Evolutionary conservation across 1,140 invertebrate species (phyloP), one percentile per base, ranked within the genome.

Genomic region (Dreissena polymorpha): DNA sequence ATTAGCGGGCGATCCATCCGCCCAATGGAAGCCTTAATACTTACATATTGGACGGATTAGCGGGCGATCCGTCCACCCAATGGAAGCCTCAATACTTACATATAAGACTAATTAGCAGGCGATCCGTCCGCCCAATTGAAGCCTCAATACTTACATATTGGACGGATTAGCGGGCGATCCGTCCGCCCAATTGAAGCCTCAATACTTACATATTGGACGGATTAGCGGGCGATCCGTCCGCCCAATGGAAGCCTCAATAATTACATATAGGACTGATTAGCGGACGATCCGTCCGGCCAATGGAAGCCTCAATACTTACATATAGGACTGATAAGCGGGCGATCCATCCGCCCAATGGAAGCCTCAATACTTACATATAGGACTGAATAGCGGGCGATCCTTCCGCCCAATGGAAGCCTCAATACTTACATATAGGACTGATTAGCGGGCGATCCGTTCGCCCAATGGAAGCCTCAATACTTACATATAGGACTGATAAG

Each of bases 91-190:
- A n/a, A n/a, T n/a, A n/a, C n/a, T n/a, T n/a, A n/a, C n/a, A n/a
- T 67, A 12, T 81, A 53, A 1, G 64, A 27, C 14, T 63, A 18
- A 23, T 74, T 64, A 0, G 77, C 39, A 21, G 18, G n/a, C 0
- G 83, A 53, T 6, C 86, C 86, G 49, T 87, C 86, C 0, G 86
- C 79, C 86, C 86, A 87, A n/a, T n/a, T n/a, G n/a, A n/a, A n/a
- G n/a, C n/a, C n/a, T n/a, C n/a, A n/a, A n/a, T n/a, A n/a, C n/a
- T n/a, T n/a, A n/a, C n/a, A n/a, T 67, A 12, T 81, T 29, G 5
- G 64, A 27, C 14, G 57, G 21, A 23, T 74, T 64, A 0, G 77
- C 39, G 23, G 18, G n/a, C 0, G 83, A 53, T 6, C 86, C 86
- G 49, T 87, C 86, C 0, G 86, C 79, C 86, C 86, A 87, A n/a